A percentile compares a stretch with the other conserved stretches of the same genome.
phyloP scores from a whole-genome alignment of 2,113 vertebrate genomes.

The Oophaga pumilio region DNA sequence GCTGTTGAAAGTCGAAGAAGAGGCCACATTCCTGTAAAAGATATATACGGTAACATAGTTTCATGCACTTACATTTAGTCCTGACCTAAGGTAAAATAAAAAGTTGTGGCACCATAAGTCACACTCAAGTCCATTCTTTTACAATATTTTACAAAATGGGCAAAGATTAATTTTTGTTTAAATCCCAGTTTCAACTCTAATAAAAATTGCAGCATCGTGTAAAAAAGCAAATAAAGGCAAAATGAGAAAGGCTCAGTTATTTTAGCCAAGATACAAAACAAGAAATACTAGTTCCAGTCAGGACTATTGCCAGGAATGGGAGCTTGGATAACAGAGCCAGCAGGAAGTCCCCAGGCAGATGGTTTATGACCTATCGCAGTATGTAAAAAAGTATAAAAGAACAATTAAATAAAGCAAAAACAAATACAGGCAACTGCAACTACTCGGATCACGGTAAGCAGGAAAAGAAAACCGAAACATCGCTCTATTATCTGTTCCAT shows the following conservation, averaged over 20 bases:
- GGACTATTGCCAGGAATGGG: background rate
- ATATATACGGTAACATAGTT: too few relatives aligned
- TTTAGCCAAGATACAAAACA: background rate
- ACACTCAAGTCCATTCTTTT: too few relatives aligned
- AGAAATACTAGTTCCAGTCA: background rate
- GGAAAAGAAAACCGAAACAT: background rate
- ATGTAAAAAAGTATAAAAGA: background rate
- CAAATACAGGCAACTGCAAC: background rate
- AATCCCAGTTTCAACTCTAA: background rate
- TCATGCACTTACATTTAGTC: too few relatives aligned
- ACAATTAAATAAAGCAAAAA: background rate
- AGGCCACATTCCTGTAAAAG: too few relatives aligned
- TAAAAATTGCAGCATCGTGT: background rate
- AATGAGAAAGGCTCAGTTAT: background rate
- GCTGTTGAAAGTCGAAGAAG: too few relatives aligned
- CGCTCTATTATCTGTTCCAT: too few relatives aligned
- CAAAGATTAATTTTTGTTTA: background rate
- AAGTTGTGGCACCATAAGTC: too few relatives aligned
- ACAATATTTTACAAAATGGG: background rate
- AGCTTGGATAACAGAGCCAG: background rate
- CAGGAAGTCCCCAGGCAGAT: background rate
- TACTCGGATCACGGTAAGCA: background rate
- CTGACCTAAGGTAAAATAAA: too few relatives aligned
- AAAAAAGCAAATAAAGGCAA: background rate
- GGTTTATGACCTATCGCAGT: background rate